Base-by-base conservation (phyloP, 1,140 invertebrate species). In the Mya arenaria region DNA sequence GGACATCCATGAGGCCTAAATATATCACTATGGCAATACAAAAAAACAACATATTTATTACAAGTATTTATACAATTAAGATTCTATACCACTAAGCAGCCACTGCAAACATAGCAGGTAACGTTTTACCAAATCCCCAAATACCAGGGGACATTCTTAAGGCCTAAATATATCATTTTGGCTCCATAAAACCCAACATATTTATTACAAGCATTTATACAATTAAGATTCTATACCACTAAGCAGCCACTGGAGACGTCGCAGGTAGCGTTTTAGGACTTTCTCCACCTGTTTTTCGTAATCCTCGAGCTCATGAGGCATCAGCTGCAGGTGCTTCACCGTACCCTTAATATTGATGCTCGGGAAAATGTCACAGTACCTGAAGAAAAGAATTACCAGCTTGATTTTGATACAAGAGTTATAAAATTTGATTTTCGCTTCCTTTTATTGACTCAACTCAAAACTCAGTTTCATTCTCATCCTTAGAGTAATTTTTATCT, bases 361-460 rank as follows among this genome's bases (percentile, higher is more conserved):
- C 8, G 92, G 92, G 84, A 93, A 93, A 48, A 93, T 90, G 63
- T 91, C 88, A 87, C 92, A 92, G 82, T 92, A 92, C 75, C 91
- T 92, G 84, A 2, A 84, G 69, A 37, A 17, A 52, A 52, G 28
- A n/a, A n/a, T n/a, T n/a, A n/a, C n/a, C n/a, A n/a, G n/a, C n/a
- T n/a, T n/a, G n/a, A n/a, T n/a, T n/a, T n/a, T n/a, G n/a, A n/a
- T n/a, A n/a, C n/a, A n/a, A n/a, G n/a, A n/a, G n/a, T n/a, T n/a
- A n/a, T n/a, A n/a, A n/a, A n/a, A n/a, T n/a, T n/a, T n/a, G n/a
- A n/a, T n/a, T n/a, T n/a, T n/a, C n/a, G n/a, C n/a, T n/a, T n/a
- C n/a, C n/a, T n/a, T n/a, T n/a, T n/a, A n/a, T n/a, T n/a, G n/a
- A n/a, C n/a, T n/a, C n/a, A n/a, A n/a, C n/a, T n/a, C n/a, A n/a